Percentiles rank a stretch among this genome's conserved stretches.
phyloP scores from a whole-genome alignment of 1,140 invertebrate genomes.

The Ooceraea biroi region DNA sequence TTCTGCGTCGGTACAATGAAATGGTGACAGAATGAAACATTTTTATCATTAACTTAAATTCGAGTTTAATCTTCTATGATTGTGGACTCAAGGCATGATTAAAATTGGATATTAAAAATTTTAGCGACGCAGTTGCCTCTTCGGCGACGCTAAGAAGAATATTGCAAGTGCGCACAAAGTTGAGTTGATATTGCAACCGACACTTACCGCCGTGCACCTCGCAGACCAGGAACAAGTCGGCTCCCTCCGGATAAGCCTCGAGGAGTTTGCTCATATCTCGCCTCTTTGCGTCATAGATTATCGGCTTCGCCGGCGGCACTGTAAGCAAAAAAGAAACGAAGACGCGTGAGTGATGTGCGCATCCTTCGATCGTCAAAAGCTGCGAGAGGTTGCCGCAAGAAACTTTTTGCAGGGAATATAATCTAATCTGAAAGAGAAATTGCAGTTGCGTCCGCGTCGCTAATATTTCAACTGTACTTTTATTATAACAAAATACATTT shows the following conservation, averaged over 20 bases:
- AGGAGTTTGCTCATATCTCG: conserved; percentile 92
- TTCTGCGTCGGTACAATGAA: not conserved
- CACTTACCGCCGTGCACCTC: conserved; percentile 95
- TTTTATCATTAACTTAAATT: conserved; percentile 2
- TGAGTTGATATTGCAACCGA: conserved; percentile 23
- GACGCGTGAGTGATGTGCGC: not conserved
- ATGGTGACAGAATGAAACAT: not conserved
- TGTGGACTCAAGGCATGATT: not conserved
- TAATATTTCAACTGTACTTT: no score
- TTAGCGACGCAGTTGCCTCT: not conserved
- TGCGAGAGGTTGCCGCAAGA: not conserved
- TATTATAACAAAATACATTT: no score
- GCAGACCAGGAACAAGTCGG: conserved; percentile 93
- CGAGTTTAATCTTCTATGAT: not conserved
- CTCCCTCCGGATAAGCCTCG: conserved; percentile 95
- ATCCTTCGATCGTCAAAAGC: not conserved
- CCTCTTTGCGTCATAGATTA: conserved; percentile 94
- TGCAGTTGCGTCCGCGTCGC: no score
- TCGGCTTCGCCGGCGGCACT: conserved; percentile 94
- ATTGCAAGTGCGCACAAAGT: not conserved
- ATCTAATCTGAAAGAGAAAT: no score
- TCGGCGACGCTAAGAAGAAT: not conserved
- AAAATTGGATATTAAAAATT: conserved; percentile 17
- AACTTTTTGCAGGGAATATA: not conserved
- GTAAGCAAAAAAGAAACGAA: conserved; percentile 81